Evolutionary conservation across 1,140 invertebrate genomes (phyloP).

Genomic region (Drosophila teissieri): DNA sequence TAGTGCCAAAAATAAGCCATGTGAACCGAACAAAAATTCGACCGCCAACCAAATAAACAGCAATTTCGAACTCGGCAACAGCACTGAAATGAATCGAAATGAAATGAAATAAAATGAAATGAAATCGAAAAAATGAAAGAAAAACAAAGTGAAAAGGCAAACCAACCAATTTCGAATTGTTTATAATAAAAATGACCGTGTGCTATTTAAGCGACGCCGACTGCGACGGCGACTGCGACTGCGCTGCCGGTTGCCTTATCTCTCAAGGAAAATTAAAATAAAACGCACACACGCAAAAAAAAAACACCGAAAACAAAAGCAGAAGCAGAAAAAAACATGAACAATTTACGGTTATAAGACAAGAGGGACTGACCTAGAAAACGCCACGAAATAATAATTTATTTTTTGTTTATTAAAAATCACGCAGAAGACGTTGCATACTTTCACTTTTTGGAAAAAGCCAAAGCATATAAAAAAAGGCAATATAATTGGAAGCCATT

Average conservation of each 20-base stretch:
- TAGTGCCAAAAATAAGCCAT: conserved; percentile 64
- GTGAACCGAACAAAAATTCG: conserved; percentile 53
- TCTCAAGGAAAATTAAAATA: conserved; percentile 80
- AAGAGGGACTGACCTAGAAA: conserved; percentile 72
- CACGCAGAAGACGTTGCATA: conserved; percentile 12
- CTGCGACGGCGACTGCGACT: conserved; percentile 40
- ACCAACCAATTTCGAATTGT: conserved; percentile 70
- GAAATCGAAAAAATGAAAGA: conserved; percentile 34
- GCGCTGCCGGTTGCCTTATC: conserved; percentile 68
- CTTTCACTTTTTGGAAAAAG: conserved; percentile 65
- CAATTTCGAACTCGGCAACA: conserved; percentile 71
- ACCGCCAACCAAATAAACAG: conserved; percentile 64
- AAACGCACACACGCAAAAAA: conserved; percentile 28
- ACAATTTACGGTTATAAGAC: conserved; percentile 73
- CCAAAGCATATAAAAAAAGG: not conserved
- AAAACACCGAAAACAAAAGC: conserved; percentile 7
- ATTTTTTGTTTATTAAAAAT: conserved; percentile 27
- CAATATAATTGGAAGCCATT: conserved; percentile 57
- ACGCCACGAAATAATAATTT: conserved; percentile 43
- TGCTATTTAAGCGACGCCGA: conserved; percentile 75
- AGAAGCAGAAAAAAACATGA: conserved; percentile 20
- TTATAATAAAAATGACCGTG: conserved; percentile 84
- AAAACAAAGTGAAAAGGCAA: conserved; percentile 32
- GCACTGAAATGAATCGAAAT: conserved; percentile 51
- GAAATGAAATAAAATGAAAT: conserved; percentile 34